Evolutionary conservation across 2,888 invertebrate genomes (phyloP), one percentile per base, ranked within the genome.

Genomic region (Caenorhabditis sulstoni): DNA sequence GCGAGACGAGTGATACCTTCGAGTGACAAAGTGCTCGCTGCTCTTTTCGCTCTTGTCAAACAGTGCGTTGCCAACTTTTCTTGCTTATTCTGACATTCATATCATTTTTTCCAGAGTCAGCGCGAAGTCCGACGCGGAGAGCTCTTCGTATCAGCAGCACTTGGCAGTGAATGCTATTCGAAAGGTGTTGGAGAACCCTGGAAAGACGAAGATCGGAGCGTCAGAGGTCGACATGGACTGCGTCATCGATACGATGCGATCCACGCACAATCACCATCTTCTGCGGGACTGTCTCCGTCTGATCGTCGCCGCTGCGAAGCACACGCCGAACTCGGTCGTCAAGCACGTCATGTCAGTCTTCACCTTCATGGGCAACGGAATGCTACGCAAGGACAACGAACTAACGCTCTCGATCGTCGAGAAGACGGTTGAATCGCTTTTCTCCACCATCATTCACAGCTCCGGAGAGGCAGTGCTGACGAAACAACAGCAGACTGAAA

Each of bases 311-410:
- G 94, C 94, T 14, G 95, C 96, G 0, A 92, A 93, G 35, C 92
- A 95, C 88, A 92, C 94, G 71, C 96, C 96, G 91, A 90, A 90
- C 64, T 94, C 94, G 91, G 95, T 98, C 0, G 92, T 97, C 16
- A 94, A 95, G 89, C 95, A 97, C 88, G 94, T 97, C 3, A 96
- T 98, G 94, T 94, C 96, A 22, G 95, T 99, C 86, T 99, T 99
- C 90, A 97, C 97, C 0, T 99, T 98, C 90, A 96, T 99, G 94
- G 98, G 98, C 0, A 95, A 95, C 0, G 95, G 95, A 0, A 94
- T 98, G 11, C 92, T 97, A 0, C 58, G 83, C 22, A 87, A 85
- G 70, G 89, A 89, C 78, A 88, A 89, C 68, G 88, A 87, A 23
- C 44, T 88, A 58, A 89, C 89, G 8, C 74, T 89, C 11, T 68